Evolutionary conservation across 2,797 vertebrate genomes (phyloP).

Genomic region (Liparis tanakae): DNA sequence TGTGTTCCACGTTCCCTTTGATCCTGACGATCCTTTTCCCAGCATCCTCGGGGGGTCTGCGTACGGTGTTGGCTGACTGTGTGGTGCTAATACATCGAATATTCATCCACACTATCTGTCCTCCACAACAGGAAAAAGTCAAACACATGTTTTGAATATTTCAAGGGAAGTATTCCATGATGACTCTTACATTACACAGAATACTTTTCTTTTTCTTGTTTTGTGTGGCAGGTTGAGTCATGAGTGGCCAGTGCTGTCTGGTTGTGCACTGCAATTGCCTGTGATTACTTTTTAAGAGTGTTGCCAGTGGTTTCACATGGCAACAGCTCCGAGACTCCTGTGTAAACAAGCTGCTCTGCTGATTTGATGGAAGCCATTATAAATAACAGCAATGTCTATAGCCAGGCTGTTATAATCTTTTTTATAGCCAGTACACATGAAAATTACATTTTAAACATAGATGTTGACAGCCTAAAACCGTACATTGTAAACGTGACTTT

Average conservation of each 20-base stretch:
- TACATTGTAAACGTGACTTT: neutral
- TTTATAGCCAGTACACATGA: neutral
- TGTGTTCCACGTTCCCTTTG: constrained; percentile 79
- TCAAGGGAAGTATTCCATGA: constrained; percentile 20
- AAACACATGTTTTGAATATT: constrained; percentile 53
- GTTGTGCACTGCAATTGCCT: constrained; percentile 1
- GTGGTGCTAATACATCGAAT: constrained; percentile 71
- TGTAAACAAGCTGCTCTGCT: constrained; percentile 31
- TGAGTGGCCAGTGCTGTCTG: constrained; percentile 26
- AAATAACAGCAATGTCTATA: neutral
- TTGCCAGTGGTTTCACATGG: constrained; percentile 21
- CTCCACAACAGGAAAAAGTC: constrained; percentile 59
- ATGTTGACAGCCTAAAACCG: neutral
- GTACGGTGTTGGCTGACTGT: constrained; percentile 69
- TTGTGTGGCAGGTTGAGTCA: constrained; percentile 28
- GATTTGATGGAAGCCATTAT: constrained; percentile 13
- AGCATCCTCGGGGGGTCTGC: constrained; percentile 73
- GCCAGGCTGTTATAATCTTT: neutral
- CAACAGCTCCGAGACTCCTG: constrained; percentile 16
- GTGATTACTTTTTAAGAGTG: constrained; percentile 30
- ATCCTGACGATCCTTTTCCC: constrained; percentile 79
- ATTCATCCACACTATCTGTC: constrained; percentile 67
- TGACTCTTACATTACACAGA: constrained; percentile 15
- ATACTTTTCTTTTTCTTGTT: constrained; percentile 23
- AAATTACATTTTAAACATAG: neutral